These are phyloP conservation scores for Yponomeuta cagnagella DNA, from an alignment of 2,888 invertebrate genomes.

Conservation along the genomic window DNA sequence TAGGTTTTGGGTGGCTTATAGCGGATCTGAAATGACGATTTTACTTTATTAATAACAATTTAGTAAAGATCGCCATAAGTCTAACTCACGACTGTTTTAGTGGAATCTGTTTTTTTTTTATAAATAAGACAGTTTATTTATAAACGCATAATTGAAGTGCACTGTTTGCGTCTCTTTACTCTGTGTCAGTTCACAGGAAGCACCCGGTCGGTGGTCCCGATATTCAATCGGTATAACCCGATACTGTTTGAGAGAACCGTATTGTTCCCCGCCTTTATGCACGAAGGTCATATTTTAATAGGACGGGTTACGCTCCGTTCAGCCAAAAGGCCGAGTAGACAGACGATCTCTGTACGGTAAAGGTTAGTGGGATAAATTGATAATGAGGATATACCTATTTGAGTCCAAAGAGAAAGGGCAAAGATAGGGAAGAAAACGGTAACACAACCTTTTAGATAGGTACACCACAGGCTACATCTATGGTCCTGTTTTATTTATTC, in stretches of 20 bases:
- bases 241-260: not conserved
- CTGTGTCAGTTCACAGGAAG: not conserved
- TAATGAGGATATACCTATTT: not conserved
- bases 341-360: not conserved
- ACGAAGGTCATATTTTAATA: not conserved
- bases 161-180: not conserved
- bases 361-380: not conserved
- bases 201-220: not conserved
- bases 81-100: too few relatives aligned
- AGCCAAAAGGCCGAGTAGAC: not conserved
- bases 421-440: not conserved
- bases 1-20: too few relatives aligned
- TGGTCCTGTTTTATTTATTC: too few relatives aligned
- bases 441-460: too few relatives aligned
- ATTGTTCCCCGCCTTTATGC: not conserved
- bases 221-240: not conserved
- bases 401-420: not conserved
- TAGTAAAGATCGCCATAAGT: too few relatives aligned
- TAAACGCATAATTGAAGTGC: not conserved
- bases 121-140: not conserved
- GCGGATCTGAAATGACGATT: too few relatives aligned
- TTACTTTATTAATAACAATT: too few relatives aligned
- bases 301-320: not conserved
- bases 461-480: too few relatives aligned
- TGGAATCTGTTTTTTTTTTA: too few relatives aligned